Base-by-base conservation (phyloP, 2,113 vertebrate species). In the Hippolais icterina region DNA sequence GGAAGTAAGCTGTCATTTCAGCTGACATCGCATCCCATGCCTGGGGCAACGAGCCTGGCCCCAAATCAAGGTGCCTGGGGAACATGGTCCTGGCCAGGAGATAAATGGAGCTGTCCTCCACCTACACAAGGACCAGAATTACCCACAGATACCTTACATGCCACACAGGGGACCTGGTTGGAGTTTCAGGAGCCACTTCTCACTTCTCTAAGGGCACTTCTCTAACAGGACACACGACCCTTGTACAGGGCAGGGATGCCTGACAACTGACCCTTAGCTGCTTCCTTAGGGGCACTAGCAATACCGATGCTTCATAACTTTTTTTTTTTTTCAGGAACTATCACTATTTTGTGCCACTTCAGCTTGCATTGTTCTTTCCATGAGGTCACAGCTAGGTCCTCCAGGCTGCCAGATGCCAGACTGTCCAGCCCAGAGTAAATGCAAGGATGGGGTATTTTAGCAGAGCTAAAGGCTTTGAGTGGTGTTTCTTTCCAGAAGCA, bases 21-120 rank as follows among this genome's bases (percentile, higher is more conserved):
- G 63, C 50, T 41, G 91, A 33, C 22, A 5, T 29, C 2, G 13
- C 63, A 44, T 53, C 25, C 18, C 23, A 75, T 25, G 39, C 37
- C 63, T 12, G 5, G 20, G 18, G 6, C 35, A 56, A 3, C 13
- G 7, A 57, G 35, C 33, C 44, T 46, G 57, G 41, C 25, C 76
- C 11, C 12, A 13, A 4, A 7, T 61, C 37, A 28, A 42, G 33
- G 31, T 42, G 33, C 7, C 31, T 15, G 20, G 39, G 33, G 31
- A 42, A 4, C 4, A 1, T 0, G 33, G 27, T 49, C 16, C 66
- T 41, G 74, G 22, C 0, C 5, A n/a, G 60, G 44, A 42, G 20
- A 18, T 11, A 61, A 52, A 52, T 12, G 33, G 63, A 82, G 23
- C 6, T 75, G 21, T 28, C 11, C 39, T 69, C n/a, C 80, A 35